Base-by-base conservation (phyloP, 1,140 invertebrate genomes). In the Popillia japonica region DNA sequence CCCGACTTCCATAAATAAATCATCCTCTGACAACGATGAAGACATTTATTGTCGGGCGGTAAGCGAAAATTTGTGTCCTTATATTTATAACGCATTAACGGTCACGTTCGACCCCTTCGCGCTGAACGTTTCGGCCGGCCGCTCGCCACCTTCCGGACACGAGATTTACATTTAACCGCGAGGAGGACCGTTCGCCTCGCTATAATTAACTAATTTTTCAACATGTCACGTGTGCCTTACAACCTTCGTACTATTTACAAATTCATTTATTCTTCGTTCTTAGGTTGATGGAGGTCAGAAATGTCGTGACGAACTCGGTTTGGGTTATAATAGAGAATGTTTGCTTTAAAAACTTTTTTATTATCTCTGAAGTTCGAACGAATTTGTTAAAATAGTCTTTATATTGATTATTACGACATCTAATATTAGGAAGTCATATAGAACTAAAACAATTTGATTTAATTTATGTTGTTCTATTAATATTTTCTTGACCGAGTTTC, bases 11-110 rank as follows among this genome's bases (percentile, higher is more conserved):
- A 17, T 17, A 55, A 55, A 68, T 68, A 68, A 68, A 68, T 68
- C 61, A 68, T 27, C 27, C 22, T 11, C 61, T 23, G 61, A 68
- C 61, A 34, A 68, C 27, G 61, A 68, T 27, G 27, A 68, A 68
- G 61, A 68, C 61, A 10, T 68, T 27, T 27, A 34, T 68, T 68
- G 61, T 68, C 61, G 27, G 14, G 48, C 48, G 20, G 6, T 68
- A 68, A 68, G 27, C 27, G 61, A 34, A 68, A 27, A 68, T 27
- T 68, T 34, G 61, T 68, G 61, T 68, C 61, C 61, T 27, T 34
- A 68, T 68, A 68, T 68, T 68, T 68, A 68, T 68, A 68, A 23
- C 61, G 61, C 20, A 68, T 68, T 68, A 68, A 23, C 61, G 61
- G 61, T 68, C 61, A 68, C 61, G 61, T 10, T 27, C 61, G 22